Evolutionary conservation across 2,888 invertebrate species (phyloP).

Genomic region (Pachymerium ferrugineum): DNA sequence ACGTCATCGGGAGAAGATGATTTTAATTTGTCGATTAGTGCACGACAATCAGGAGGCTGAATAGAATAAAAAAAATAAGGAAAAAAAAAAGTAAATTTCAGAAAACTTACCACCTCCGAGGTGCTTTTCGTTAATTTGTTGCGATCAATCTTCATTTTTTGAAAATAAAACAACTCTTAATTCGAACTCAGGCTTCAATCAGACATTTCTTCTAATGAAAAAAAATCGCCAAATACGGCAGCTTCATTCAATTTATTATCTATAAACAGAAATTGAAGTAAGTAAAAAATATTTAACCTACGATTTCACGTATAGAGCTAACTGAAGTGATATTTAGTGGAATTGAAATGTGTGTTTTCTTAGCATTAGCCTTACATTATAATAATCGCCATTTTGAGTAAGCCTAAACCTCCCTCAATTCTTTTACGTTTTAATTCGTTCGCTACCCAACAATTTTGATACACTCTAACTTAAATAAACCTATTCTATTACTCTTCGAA

Average conservation of each 20-base stretch:
- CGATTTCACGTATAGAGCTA: background rate
- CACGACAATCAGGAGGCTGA: conserved; percentile 66
- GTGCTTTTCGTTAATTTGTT: conserved; percentile 74
- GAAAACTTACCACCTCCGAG: conserved; percentile 70
- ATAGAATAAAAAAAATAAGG: no score
- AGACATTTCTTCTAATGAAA: background rate
- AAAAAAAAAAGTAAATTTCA: no score
- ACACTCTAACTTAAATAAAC: background rate
- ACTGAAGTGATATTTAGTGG: no score
- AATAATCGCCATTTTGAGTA: background rate
- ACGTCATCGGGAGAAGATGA: conserved; percentile 59
- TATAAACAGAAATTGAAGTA: no score
- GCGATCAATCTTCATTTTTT: conserved; percentile 70
- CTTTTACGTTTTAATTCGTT: background rate
- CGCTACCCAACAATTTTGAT: background rate
- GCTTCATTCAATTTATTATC: no score
- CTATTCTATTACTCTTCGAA: background rate
- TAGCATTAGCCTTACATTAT: background rate
- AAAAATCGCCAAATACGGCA: background rate
- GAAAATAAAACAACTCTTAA: background rate
- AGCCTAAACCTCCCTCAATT: background rate
- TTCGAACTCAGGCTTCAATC: background rate
- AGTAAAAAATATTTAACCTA: background rate
- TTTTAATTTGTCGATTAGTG: conserved; percentile 65
- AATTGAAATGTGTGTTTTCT: background rate